Evolutionary conservation across 64 coral and sea anemone genomes (phyloP), one percentile per base, ranked within the genome.

Genomic region (Stichodactyla helianthus): DNA sequence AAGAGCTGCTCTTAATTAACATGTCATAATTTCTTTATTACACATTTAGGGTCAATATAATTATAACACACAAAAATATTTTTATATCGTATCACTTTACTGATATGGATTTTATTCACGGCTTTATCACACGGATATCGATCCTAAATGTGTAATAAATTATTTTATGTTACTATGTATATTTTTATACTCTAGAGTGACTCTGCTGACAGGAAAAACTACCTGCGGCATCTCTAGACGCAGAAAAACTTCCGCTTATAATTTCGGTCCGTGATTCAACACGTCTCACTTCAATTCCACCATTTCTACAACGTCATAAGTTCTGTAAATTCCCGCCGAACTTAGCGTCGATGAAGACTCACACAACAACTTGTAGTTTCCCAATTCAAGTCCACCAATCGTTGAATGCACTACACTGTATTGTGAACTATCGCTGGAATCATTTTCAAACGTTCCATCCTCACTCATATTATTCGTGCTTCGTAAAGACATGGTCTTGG

Each of bases 231-330:
- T 44, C 2, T 44, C 35, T 44, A 44, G 35, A 44, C 35, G 35
- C 35, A 44, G 35, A 44, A 44, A 44, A 44, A 20, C n/a, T 10
- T 9, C 63, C 19, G 17, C 17, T 4, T 23, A 17, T 8, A 22
- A 68, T 22, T 2, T 22, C 13, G 13, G 2, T 65, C 62, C 6
- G 11, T 65, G 62, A 65, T 65, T 65, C 5, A 20, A 65, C 12
- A 19, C 15, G 62, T 18, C 62, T 65, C 63, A 86, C 26, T 71
- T 82, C 52, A 95, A 54, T 86, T 95, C 93, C 67, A 96, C 51
- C 94, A 96, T 93, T 84, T 96, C 94, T 4, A 96, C 88, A 2
- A 96, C 94, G 31, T 96, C 94, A 58, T 93, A 96, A 52, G 94
- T 96, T 55, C 91, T 60, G 18, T 93, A 96, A 15, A 96, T 13